phyloP scores from a whole-genome alignment of 2,797 vertebrate species.

The Hyperoplus immaculatus region DNA sequence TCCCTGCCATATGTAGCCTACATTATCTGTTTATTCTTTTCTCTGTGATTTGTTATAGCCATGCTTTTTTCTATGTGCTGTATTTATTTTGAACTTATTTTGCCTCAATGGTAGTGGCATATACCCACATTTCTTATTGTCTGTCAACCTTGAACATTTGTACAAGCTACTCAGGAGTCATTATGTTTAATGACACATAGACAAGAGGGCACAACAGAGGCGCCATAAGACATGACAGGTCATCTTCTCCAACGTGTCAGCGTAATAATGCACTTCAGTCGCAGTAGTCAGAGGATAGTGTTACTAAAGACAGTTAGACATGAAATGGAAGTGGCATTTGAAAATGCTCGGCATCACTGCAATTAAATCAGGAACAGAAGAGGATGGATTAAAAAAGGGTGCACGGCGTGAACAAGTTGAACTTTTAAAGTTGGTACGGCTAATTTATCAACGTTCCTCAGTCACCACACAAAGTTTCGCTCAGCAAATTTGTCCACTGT shows the following conservation, averaged over 20 bases:
- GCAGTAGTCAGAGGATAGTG: not conserved
- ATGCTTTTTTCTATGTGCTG: not conserved
- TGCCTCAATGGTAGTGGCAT: not conserved
- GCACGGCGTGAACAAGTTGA: slow-evolving; percentile 18
- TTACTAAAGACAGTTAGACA: not conserved
- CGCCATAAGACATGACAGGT: not conserved
- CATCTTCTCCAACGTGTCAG: not conserved
- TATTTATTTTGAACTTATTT: not conserved
- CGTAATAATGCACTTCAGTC: not conserved
- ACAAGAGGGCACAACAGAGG: not conserved
- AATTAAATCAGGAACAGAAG: slow-evolving; percentile 34
- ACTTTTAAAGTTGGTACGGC: not conserved
- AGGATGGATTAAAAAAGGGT: slow-evolving; percentile 31
- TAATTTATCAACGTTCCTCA: slow-evolving; percentile 14
- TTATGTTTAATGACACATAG: not conserved
- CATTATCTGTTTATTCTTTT: not conserved
- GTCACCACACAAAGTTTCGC: not conserved
- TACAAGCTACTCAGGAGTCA: slow-evolving; percentile 2
- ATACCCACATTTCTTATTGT: not conserved
- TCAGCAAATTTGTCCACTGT: not conserved
- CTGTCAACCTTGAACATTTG: slow-evolving; percentile 3
- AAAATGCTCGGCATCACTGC: slow-evolving; percentile 28
- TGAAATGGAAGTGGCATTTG: slow-evolving; percentile 35
- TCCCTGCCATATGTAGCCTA: not conserved
- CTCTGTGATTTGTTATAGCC: not conserved